A percentile compares a stretch with the other conserved stretches of the same genome.
Evolutionary conservation across 2,888 invertebrate species (phyloP).

Genomic region (Amaurobius ferox): DNA sequence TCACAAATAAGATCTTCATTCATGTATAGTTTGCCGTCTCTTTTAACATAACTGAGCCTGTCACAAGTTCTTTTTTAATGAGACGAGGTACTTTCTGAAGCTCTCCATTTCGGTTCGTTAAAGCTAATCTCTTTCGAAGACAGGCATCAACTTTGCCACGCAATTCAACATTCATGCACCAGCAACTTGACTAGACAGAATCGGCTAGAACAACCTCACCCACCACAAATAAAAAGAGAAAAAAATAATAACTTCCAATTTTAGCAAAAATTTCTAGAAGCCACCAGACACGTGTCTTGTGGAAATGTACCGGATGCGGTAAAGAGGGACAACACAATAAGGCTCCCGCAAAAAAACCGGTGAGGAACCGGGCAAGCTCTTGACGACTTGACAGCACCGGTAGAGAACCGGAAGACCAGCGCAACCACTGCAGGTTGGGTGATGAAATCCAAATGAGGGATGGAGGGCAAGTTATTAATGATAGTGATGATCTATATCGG

Average conservation of each 20-base stretch:
- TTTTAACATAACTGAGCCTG: too few species aligned
- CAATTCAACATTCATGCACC: background rate
- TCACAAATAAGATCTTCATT: too few species aligned
- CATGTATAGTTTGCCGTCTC: too few species aligned
- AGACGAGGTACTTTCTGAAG: too few species aligned
- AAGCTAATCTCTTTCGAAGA: background rate
- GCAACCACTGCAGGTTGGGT: constrained; percentile 13
- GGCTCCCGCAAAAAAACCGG: background rate
- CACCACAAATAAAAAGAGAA: too few species aligned
- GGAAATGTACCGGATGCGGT: constrained; percentile 47
- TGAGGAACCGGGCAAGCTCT: background rate
- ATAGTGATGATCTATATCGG: constrained; percentile 35
- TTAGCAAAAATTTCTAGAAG: background rate
- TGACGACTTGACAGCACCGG: constrained; percentile 55
- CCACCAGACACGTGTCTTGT: constrained; percentile 16
- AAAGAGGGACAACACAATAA: constrained; percentile 31
- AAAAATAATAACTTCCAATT: too few species aligned
- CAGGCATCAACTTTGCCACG: background rate
- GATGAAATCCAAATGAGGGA: constrained; percentile 55
- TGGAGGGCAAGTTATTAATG: constrained; percentile 52
- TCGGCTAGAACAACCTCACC: too few species aligned
- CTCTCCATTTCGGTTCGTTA: too few species aligned
- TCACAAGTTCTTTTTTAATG: too few species aligned
- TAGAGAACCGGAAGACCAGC: constrained; percentile 27
- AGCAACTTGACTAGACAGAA: background rate